A percentile compares a stretch with the other conserved stretches of the same genome.
These are phyloP conservation scores for Chiloscyllium plagiosum DNA, from an alignment of 2,113 vertebrate genomes.

Conservation along the genomic window DNA sequence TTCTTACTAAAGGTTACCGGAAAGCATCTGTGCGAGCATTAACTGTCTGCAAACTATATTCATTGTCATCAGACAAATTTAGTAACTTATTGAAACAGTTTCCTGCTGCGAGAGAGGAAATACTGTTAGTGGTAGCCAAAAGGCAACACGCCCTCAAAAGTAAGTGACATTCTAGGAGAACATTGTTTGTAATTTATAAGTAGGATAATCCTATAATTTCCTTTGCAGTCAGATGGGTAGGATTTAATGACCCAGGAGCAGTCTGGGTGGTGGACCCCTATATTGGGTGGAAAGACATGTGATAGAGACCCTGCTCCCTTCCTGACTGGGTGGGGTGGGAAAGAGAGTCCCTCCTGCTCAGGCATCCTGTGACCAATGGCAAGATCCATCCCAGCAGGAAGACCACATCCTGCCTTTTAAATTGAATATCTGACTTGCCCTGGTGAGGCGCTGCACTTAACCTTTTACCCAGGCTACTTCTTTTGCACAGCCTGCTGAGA, in stretches of 20 bases:
- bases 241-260: not conserved
- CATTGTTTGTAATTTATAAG: not conserved
- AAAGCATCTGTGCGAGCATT: conserved; percentile 50
- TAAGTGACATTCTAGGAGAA: not conserved
- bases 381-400: too few species aligned
- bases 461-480: too few species aligned
- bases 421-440: too few species aligned
- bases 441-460: too few species aligned
- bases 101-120: conserved; percentile 50
- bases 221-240: not conserved
- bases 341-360: too few species aligned
- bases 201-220: not conserved
- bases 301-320: not conserved
- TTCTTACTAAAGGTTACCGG: conserved; percentile 54
- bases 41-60: conserved; percentile 54
- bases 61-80: conserved; percentile 51
- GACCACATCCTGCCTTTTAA: too few species aligned
- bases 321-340: not conserved
- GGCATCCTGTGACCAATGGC: too few species aligned
- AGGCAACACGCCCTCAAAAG: conserved; percentile 4
- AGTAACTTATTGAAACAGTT: conserved; percentile 47
- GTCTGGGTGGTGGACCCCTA: not conserved
- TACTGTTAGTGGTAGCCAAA: conserved; percentile 44
- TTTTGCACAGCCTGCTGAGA: too few species aligned
- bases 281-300: not conserved